Conservation (phyloP, 2,888 invertebrate species). For the Siphlonurus alternatus region DNA sequence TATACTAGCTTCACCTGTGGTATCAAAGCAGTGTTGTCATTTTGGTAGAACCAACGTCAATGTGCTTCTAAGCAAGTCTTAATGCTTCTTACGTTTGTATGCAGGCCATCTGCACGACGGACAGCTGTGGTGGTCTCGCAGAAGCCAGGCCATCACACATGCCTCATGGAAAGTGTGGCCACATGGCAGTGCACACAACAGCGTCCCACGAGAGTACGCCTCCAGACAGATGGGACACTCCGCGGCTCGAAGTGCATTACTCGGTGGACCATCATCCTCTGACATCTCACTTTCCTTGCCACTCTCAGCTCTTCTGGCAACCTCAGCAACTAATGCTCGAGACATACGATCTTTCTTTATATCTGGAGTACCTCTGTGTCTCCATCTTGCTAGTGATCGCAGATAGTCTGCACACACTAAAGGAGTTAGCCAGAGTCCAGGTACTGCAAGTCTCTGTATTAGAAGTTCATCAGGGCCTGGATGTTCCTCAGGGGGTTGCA, state of each 20-base stretch:
- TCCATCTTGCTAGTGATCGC: slow-evolving; percentile 30
- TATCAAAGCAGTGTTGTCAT: too few species aligned
- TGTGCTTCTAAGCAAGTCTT: too few species aligned
- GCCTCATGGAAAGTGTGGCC: slow-evolving; percentile 32
- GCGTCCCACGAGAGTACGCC: slow-evolving; percentile 22
- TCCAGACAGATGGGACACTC: slow-evolving; percentile 35
- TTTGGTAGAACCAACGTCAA: too few species aligned
- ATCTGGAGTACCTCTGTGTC: slow-evolving; percentile 18
- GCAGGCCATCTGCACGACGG: slow-evolving; percentile 36
- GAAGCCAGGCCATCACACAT: slow-evolving; percentile 33
- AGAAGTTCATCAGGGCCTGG: slow-evolving; percentile 20
- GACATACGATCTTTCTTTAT: neutral
- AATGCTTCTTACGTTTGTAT: slow-evolving; percentile 19
- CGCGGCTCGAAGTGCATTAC: slow-evolving; percentile 22
- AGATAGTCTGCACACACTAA: slow-evolving; percentile 29
- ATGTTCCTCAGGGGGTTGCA: slow-evolving; percentile 15
- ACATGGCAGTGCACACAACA: slow-evolving; percentile 32
- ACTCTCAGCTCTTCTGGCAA: slow-evolving; percentile 7
- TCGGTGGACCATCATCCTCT: slow-evolving; percentile 14
- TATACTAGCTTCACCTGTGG: too few species aligned
- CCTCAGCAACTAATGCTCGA: neutral
- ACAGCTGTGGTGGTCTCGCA: slow-evolving; percentile 32
- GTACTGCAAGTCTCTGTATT: slow-evolving; percentile 26
- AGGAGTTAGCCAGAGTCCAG: slow-evolving; percentile 28
- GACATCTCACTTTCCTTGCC: slow-evolving; percentile 12